Evolutionary conservation across 2,888 invertebrate species (phyloP).

Genomic region (Drosophila pullipes): DNA sequence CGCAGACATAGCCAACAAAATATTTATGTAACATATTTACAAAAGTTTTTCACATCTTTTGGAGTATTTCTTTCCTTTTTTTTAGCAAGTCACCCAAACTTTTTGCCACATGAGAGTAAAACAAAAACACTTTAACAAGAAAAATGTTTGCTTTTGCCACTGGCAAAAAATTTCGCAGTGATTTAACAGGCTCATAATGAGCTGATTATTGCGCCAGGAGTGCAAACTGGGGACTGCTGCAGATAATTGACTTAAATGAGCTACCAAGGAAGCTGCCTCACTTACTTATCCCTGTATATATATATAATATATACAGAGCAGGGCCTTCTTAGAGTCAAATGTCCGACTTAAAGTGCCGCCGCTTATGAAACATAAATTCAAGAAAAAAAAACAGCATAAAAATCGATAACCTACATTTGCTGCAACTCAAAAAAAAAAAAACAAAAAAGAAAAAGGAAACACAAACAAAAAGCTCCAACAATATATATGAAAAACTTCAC

Average conservation of each 20-base stretch:
- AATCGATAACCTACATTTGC: slow-evolving; percentile 76
- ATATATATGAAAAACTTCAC: slow-evolving; percentile 22
- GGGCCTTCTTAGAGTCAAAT: not conserved
- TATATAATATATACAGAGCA: not conserved
- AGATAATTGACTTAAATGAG: slow-evolving; percentile 30
- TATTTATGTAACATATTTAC: slow-evolving; percentile 45
- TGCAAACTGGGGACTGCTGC: slow-evolving; percentile 12
- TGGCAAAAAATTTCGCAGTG: slow-evolving; percentile 13
- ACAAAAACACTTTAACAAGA: slow-evolving; percentile 3
- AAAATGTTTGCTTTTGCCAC: slow-evolving; percentile 22
- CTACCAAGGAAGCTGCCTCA: not conserved
- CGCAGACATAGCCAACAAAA: slow-evolving; percentile 23
- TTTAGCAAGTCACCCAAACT: slow-evolving; percentile 48
- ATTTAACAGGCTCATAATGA: slow-evolving; percentile 47
- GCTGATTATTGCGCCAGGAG: slow-evolving; percentile 39
- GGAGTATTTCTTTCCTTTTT: slow-evolving; percentile 3
- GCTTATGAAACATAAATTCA: slow-evolving; percentile 49
- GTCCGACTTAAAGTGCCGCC: slow-evolving; percentile 17
- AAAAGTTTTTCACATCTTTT: slow-evolving; percentile 36
- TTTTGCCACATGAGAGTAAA: slow-evolving; percentile 46
- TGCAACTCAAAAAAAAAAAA: slow-evolving; percentile 22
- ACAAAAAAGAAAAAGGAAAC: slow-evolving; percentile 5
- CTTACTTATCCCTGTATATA: not conserved
- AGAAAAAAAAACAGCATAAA: slow-evolving; percentile 36
- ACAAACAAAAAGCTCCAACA: slow-evolving; percentile 44